A percentile compares a stretch with the other conserved stretches of the same genome.
Conservation (phyloP, 1,140 invertebrate species). For the Coptotermes formosanus region DNA sequence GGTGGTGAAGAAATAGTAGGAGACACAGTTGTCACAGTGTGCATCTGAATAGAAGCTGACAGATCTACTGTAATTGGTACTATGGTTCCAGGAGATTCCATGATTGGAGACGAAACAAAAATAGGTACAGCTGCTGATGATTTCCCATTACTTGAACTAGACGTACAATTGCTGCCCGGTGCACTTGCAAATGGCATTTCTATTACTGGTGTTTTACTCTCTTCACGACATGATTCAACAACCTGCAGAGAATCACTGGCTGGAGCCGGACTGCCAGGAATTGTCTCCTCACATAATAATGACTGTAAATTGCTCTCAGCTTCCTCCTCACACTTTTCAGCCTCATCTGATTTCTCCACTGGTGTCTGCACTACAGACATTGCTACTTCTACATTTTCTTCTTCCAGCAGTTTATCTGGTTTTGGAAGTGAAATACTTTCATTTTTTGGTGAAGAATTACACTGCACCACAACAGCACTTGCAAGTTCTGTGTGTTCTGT, state of each 20-base stretch:
- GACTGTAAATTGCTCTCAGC: conserved; percentile 53
- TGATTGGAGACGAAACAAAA: neutral
- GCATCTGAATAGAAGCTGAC: conserved; percentile 34
- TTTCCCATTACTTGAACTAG: conserved; percentile 15
- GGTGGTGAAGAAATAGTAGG: conserved; percentile 37
- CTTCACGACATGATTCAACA: conserved; percentile 31
- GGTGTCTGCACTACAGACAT: conserved; percentile 31
- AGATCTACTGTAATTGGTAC: conserved; percentile 31
- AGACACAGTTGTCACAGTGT: conserved; percentile 38
- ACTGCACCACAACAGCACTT: neutral
- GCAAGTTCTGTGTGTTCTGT: neutral
- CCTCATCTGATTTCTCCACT: conserved; percentile 34
- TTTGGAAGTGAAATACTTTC: neutral
- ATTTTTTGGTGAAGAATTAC: neutral
- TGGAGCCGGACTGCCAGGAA: conserved; percentile 73
- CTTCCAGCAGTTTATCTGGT: neutral
- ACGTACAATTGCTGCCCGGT: conserved; percentile 47
- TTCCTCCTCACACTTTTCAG: conserved; percentile 29
- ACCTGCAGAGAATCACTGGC: neutral
- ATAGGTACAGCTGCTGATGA: conserved; percentile 16
- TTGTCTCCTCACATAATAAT: conserved; percentile 83
- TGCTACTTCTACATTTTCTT: neutral
- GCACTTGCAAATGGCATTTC: conserved; percentile 65
- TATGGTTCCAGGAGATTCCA: conserved; percentile 40
- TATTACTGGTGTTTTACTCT: conserved; percentile 48